phyloP scores from a whole-genome alignment of 64 coral and sea anemone species.

The Catalaphyllia jardinei region DNA sequence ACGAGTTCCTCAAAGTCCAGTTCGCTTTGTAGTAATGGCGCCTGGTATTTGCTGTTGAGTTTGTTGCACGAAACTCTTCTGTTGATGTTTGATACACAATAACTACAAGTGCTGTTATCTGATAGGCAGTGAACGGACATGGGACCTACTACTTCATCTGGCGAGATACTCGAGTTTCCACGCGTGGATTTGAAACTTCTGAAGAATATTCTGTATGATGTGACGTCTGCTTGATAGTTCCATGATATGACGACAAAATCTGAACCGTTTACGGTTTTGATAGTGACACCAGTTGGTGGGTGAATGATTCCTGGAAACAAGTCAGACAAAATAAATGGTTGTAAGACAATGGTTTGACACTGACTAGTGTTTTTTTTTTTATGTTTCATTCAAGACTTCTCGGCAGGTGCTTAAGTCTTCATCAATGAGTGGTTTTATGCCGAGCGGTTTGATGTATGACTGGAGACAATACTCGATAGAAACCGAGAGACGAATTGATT shows the following conservation, averaged over 20 bases:
- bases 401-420: too few relatives aligned
- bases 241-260: constrained; percentile 43
- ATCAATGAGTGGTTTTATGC: too few relatives aligned
- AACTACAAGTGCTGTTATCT: constrained; percentile 22
- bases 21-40: not conserved
- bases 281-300: not conserved
- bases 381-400: too few relatives aligned
- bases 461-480: too few relatives aligned
- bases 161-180: not conserved
- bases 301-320: not conserved
- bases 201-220: constrained; percentile 18
- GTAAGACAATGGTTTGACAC: too few relatives aligned
- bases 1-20: constrained; percentile 3
- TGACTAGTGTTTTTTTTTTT: too few relatives aligned
- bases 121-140: not conserved
- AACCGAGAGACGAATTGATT: too few relatives aligned
- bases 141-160: constrained; percentile 7
- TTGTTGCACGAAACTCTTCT: constrained; percentile 9
- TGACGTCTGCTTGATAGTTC: not conserved
- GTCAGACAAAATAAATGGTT: not conserved
- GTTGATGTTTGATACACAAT: constrained; percentile 23
- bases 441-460: too few relatives aligned
- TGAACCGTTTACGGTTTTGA: not conserved
- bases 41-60: constrained; percentile 1
- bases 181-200: not conserved